Percentiles rank a stretch among this genome's conserved stretches.
phyloP scores from a whole-genome alignment of 2,797 vertebrate genomes.

The Gastrophryne carolinensis region DNA sequence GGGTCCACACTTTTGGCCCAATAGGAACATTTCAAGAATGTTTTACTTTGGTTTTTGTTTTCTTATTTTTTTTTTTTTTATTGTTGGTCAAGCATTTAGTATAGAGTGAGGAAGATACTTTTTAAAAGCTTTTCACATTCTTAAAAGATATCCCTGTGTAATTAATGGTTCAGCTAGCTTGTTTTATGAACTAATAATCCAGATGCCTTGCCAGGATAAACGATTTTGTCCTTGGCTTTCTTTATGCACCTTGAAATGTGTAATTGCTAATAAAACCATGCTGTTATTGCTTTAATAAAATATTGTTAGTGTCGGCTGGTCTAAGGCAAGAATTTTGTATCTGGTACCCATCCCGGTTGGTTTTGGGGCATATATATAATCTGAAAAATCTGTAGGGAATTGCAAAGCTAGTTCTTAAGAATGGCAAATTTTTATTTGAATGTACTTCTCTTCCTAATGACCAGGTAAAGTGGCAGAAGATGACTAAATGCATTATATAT shows the following conservation, averaged over 20 bases:
- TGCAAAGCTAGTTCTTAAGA: too few relatives aligned
- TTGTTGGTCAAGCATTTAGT: too few relatives aligned
- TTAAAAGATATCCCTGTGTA: constrained; percentile 25
- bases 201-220: constrained; percentile 49
- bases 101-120: constrained; percentile 11
- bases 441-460: too few relatives aligned
- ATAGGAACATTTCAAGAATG: neutral
- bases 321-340: constrained; percentile 30
- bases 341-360: constrained; percentile 6
- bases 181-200: constrained; percentile 51
- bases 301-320: constrained; percentile 42
- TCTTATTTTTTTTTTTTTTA: too few relatives aligned
- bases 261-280: constrained; percentile 52
- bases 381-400: neutral
- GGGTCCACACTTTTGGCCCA: neutral
- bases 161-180: constrained; percentile 31
- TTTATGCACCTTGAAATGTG: constrained; percentile 54
- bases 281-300: constrained; percentile 51
- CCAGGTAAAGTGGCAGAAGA: too few relatives aligned
- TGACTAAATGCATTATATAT: too few relatives aligned
- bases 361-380: constrained; percentile 3
- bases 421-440: neutral
- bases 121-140: constrained; percentile 29
- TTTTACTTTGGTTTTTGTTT: neutral
- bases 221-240: constrained; percentile 44